Conservation (phyloP, 2,113 vertebrate species). For the Protobothrops mucrosquamatus region DNA sequence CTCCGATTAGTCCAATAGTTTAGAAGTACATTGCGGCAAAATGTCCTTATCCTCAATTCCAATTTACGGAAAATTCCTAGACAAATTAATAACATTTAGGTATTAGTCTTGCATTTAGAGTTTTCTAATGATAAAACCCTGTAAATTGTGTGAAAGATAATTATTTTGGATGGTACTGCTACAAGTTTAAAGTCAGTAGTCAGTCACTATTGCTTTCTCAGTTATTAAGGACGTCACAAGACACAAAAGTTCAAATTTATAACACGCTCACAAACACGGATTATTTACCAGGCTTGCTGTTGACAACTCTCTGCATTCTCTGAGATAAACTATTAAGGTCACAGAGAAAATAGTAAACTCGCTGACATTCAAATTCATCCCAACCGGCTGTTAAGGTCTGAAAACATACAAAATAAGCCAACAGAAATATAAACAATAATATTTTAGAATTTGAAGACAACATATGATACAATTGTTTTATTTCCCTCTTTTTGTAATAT, state of each 20-base stretch:
- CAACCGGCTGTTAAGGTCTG: conserved; percentile 87
- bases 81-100: background rate
- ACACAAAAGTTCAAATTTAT: background rate
- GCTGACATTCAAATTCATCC: conserved; percentile 86
- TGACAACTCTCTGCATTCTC: conserved; percentile 75
- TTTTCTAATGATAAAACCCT: background rate
- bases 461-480: background rate
- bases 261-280: background rate
- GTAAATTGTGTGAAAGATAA: background rate
- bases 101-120: background rate
- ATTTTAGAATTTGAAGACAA: background rate
- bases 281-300: conserved; percentile 78
- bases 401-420: background rate
- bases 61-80: conserved; percentile 72
- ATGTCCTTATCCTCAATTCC: conserved; percentile 80
- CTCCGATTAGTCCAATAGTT: conserved; percentile 70
- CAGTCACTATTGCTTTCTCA: background rate
- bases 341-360: conserved; percentile 84
- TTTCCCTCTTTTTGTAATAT: background rate
- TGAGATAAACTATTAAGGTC: conserved; percentile 74
- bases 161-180: background rate
- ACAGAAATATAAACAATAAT: conserved; percentile 8
- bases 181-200: background rate
- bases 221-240: background rate
- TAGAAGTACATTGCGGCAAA: conserved; percentile 81